Evolutionary conservation across 2,797 vertebrate genomes (phyloP), one percentile per base, ranked within the genome.

Genomic region (Crocidura indochinensis): DNA sequence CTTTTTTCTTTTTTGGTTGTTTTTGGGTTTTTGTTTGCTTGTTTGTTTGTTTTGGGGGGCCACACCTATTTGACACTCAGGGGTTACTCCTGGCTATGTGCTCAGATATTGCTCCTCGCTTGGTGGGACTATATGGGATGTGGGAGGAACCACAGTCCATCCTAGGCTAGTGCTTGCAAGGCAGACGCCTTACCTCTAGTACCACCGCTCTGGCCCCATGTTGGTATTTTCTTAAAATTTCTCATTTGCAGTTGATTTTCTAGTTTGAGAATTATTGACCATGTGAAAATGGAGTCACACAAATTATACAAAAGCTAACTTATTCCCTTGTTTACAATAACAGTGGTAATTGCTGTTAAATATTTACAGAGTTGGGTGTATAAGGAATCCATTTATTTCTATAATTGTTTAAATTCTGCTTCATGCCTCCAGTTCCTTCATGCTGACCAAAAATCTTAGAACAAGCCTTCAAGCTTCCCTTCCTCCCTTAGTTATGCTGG

Each of bases 151-250:
- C 38, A 38, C 2, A n/a, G n/a, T n/a, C 38, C 38, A 38, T 5
- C 38, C 5, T 38, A 38, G 38, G 38, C 38, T 38, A 5, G 38
- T 38, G 38, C 38, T 38, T 38, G 38, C 38, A 38, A 38, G 38
- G 38, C 38, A 38, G 5, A 38, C 38, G n/a, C n/a, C n/a, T n/a
- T n/a, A 38, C 38, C 38, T 2, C 38, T 38, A n/a, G 38, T 38
- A 8, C 14, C 8, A 51, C 8, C 49, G 2, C 49, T 51, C 14
- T 15, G 14, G 49, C 7, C 14, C 14, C 49, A 8, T n/a, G 15
- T 80, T 4, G 29, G 8, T 64, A 65, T 81, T 73, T 88, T 81
- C 68, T 53, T 64, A 81, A 73, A 81, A 81, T 46, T 65, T 84
- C 82, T 38, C 24, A 69, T 20, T 67, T 74, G 53, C 49, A 47